Evolutionary conservation across 2,797 vertebrate genomes (phyloP).

Genomic region (Chaunax sp.): DNA sequence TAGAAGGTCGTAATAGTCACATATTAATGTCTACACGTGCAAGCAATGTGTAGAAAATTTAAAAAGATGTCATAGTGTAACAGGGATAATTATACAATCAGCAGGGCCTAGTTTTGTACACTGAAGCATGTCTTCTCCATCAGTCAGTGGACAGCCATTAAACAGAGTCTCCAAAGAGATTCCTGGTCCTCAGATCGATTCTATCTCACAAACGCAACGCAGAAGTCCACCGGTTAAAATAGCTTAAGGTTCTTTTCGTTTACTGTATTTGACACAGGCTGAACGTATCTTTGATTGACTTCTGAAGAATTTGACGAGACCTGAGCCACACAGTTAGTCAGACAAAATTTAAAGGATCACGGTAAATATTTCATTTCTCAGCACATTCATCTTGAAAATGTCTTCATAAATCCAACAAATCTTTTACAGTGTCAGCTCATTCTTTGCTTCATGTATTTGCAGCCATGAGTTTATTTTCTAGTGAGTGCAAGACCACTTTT

Average conservation of each 20-base stretch:
- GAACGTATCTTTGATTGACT: conserved; percentile 28
- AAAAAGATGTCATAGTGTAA: neutral
- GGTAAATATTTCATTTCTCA: conserved; percentile 23
- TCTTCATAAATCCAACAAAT: conserved; percentile 17
- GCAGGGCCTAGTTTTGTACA: too few species aligned
- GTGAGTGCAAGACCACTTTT: neutral
- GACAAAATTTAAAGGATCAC: conserved; percentile 24
- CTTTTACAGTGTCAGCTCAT: neutral
- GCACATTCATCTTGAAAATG: conserved; percentile 26
- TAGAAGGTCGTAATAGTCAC: neutral
- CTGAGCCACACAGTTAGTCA: neutral
- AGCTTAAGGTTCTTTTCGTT: neutral
- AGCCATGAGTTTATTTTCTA: conserved; percentile 3
- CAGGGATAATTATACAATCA: too few species aligned
- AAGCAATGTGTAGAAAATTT: neutral
- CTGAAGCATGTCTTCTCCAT: too few species aligned
- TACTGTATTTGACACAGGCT: too few species aligned
- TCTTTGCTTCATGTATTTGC: conserved; percentile 8
- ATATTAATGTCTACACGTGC: neutral
- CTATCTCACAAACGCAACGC: too few species aligned
- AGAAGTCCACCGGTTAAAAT: too few species aligned
- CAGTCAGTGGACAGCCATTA: too few species aligned
- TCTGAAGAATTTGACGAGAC: conserved; percentile 23
- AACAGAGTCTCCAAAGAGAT: too few species aligned
- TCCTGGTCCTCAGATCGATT: too few species aligned